Conservation (phyloP, 2,113 vertebrate species). For the Charina bottae region DNA sequence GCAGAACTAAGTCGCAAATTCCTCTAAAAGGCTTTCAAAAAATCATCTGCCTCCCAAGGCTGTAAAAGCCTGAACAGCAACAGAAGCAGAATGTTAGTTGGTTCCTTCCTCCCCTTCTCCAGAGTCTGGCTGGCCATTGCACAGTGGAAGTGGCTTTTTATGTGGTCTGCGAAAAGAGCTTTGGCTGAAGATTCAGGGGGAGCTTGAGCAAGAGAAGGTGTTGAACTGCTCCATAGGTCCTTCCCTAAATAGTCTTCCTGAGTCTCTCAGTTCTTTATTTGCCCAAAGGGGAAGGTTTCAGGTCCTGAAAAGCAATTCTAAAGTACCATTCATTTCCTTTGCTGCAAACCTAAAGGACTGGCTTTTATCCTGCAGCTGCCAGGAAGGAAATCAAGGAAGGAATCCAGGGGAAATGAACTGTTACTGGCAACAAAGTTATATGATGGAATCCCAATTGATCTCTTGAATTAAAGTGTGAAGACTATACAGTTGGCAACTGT, state of each 20-base stretch:
- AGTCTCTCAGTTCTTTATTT: conserved; percentile 25
- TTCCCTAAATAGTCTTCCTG: background rate
- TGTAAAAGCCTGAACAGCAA: conserved; percentile 3
- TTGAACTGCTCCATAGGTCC: fast-evolving
- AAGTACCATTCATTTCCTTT: conserved; percentile 41
- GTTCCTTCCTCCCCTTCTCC: background rate
- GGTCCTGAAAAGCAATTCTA: conserved; percentile 8
- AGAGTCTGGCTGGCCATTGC: background rate
- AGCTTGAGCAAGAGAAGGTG: conserved; percentile 25
- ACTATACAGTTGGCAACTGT: conserved; percentile 36
- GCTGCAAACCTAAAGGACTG: conserved; percentile 18
- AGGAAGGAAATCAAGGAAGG: conserved; percentile 43
- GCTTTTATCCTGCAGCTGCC: conserved; percentile 38
- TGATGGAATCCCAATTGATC: conserved; percentile 63
- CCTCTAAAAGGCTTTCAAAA: conserved; percentile 1
- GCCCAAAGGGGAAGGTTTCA: background rate
- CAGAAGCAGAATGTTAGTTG: background rate
- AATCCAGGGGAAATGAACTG: conserved; percentile 58
- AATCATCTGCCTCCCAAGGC: background rate
- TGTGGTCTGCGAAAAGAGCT: conserved; percentile 27
- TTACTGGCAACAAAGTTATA: conserved; percentile 42
- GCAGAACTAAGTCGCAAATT: background rate
- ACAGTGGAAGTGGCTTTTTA: conserved; percentile 9
- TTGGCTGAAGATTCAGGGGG: background rate
- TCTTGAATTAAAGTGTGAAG: conserved; percentile 50